Conservation (phyloP, 2,888 invertebrate genomes). For the Dolichomitus sp. region DNA sequence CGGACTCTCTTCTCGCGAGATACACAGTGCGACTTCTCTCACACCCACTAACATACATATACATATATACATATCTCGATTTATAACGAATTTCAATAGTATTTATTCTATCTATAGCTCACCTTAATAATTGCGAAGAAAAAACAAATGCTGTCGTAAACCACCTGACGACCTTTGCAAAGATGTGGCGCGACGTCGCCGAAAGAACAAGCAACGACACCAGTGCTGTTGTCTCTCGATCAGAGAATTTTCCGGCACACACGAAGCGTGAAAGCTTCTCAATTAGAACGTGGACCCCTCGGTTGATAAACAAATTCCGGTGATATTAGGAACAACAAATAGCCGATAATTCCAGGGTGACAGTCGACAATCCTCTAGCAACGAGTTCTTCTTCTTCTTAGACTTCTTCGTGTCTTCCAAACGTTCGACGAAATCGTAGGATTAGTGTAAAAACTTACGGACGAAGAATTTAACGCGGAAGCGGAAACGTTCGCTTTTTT, state of each 20-base stretch:
- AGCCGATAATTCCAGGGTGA: not conserved
- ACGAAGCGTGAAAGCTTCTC: constrained; percentile 1
- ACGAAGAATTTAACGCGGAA: not conserved
- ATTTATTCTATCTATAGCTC: not conserved
- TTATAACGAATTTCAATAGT: not conserved
- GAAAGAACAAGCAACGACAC: not conserved
- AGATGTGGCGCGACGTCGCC: not conserved
- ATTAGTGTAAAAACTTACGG: not conserved
- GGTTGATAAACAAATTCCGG: constrained; percentile 1
- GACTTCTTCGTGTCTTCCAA: not conserved
- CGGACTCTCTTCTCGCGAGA: constrained; percentile 62
- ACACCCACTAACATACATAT: constrained; percentile 17
- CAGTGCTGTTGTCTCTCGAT: not conserved
- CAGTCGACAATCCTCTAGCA: not conserved
- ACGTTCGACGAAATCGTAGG: not conserved
- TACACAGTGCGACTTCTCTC: constrained; percentile 35
- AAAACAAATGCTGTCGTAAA: not conserved
- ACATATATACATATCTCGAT: not conserved
- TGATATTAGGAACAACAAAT: not conserved
- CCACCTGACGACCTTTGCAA: constrained; percentile 9
- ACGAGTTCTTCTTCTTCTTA: not conserved
- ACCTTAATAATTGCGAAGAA: constrained; percentile 23
- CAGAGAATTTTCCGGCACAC: constrained; percentile 5
- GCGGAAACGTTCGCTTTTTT: not conserved
- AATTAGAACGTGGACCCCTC: constrained; percentile 27